Conservation (phyloP, 1,140 invertebrate species). For the Dendroctonus valens region DNA sequence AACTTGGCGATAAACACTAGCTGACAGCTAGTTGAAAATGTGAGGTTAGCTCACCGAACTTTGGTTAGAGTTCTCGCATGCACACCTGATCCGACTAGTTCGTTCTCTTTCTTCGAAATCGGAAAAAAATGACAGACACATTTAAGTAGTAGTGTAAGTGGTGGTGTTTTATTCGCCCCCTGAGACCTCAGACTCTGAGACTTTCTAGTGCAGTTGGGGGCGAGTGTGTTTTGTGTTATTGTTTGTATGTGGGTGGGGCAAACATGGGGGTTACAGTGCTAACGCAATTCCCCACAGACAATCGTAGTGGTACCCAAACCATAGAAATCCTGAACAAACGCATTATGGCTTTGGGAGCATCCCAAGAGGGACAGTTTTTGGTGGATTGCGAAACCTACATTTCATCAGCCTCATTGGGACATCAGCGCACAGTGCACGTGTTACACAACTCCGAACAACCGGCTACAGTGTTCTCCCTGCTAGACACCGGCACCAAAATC, state of each 20-base stretch:
- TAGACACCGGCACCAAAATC: constrained; percentile 83
- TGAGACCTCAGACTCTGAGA: too few species aligned
- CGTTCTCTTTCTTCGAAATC: too few species aligned
- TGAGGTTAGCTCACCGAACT: too few species aligned
- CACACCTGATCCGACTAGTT: too few species aligned
- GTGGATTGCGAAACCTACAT: constrained; percentile 95
- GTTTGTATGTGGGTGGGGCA: not conserved
- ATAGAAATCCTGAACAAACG: constrained; percentile 85
- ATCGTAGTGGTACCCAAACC: constrained; percentile 79
- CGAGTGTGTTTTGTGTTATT: not conserved
- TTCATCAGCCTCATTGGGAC: constrained; percentile 70
- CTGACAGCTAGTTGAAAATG: too few species aligned
- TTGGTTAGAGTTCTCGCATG: too few species aligned
- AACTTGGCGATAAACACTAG: too few species aligned
- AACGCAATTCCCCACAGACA: constrained; percentile 83
- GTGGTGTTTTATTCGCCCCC: too few species aligned
- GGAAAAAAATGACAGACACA: not conserved
- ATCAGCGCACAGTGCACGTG: constrained; percentile 81
- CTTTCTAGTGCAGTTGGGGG: too few species aligned
- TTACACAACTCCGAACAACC: constrained; percentile 95
- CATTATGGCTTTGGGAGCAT: constrained; percentile 79
- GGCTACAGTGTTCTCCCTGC: constrained; percentile 86
- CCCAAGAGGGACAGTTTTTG: constrained; percentile 83
- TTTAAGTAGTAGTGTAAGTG: not conserved
- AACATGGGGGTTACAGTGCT: constrained; percentile 54